These are phyloP conservation scores for Stramonita haemastoma DNA, from an alignment of 2,888 invertebrate genomes.

Conservation along the genomic window DNA sequence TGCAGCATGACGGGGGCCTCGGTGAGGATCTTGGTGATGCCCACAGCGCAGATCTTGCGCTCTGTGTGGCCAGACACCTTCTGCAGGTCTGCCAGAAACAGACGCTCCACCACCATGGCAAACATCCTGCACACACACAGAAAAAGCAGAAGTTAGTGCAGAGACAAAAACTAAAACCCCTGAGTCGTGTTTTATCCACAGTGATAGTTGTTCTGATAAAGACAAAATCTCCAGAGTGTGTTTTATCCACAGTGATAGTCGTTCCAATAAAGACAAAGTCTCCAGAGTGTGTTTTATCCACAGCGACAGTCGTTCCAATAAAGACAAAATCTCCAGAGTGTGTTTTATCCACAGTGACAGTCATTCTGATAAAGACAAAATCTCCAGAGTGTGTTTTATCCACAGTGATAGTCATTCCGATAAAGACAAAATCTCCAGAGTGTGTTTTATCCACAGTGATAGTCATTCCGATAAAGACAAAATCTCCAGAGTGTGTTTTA, in stretches of 20 bases:
- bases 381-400: no score
- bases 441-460: no score
- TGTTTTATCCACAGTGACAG: no score
- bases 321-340: background rate
- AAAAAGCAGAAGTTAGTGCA: conserved; percentile 80
- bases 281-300: background rate
- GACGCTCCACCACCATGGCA: conserved; percentile 94
- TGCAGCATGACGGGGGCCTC: conserved; percentile 85
- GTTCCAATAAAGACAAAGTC: background rate
- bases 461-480: no score
- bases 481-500: no score
- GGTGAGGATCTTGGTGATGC: conserved; percentile 89
- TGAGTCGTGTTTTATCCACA: background rate
- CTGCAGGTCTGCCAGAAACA: conserved; percentile 90
- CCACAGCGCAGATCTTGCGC: conserved; percentile 93
- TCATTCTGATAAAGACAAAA: no score
- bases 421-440: no score
- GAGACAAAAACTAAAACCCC: background rate
- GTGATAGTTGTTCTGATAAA: background rate
- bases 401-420: no score
- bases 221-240: background rate
- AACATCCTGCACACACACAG: conserved; percentile 96
- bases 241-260: no score
- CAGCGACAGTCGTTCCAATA: no score
- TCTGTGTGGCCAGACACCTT: conserved; percentile 90